phyloP scores from a whole-genome alignment of 2,797 vertebrate genomes.

The Poecilia wingei region DNA sequence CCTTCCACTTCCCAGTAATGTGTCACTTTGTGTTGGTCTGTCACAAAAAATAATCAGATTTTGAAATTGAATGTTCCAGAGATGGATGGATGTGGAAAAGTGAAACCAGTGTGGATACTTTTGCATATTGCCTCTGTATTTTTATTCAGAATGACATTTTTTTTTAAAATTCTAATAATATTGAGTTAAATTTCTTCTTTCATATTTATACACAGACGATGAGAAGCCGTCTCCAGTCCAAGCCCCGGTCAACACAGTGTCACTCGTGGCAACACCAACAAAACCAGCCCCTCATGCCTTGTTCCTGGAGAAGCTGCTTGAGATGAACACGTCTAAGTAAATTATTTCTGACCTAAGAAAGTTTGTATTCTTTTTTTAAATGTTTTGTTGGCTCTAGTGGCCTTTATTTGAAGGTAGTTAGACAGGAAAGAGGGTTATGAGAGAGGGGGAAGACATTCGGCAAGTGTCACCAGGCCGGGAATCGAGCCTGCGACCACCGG shows the following conservation, averaged over 20 bases:
- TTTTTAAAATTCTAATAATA: neutral
- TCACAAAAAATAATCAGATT: neutral
- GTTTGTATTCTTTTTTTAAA: neutral
- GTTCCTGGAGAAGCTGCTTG: conserved; percentile 80
- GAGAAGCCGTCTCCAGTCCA: conserved; percentile 69
- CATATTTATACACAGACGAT: conserved; percentile 73
- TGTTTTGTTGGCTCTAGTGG: too few species aligned
- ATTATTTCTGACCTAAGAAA: neutral
- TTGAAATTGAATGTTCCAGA: neutral
- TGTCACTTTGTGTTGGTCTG: neutral
- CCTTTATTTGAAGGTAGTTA: too few species aligned
- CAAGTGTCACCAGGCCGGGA: too few species aligned
- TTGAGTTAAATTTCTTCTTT: conserved; percentile 19
- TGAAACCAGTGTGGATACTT: neutral
- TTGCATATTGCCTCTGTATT: neutral
- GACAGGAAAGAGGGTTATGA: too few species aligned
- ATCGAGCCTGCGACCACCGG: too few species aligned
- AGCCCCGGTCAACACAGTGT: conserved; percentile 39
- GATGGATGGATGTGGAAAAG: too few species aligned
- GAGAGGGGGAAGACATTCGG: too few species aligned
- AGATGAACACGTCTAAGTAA: conserved; percentile 77
- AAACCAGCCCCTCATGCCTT: conserved; percentile 60
- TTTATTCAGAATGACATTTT: neutral
- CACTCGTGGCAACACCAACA: conserved; percentile 46
- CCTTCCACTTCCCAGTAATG: neutral